Evolutionary conservation across 2,888 invertebrate species (phyloP), one percentile per base, ranked within the genome.

Genomic region (Drosophila ezoana): DNA sequence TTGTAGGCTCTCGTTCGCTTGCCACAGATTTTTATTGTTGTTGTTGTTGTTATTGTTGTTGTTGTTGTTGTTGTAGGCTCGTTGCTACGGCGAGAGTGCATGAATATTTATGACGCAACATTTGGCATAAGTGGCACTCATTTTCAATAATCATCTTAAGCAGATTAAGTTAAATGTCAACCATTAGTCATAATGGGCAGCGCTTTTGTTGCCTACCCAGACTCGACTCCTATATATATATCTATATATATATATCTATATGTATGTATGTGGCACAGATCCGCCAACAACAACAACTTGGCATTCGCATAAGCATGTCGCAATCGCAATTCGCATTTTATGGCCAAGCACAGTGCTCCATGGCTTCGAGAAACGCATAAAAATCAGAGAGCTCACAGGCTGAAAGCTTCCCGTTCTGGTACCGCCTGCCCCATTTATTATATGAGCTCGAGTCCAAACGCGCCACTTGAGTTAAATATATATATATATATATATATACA

Each of bases 61-160:
- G 33, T 37, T 40, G 28, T 8, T 23, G 23, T 23, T 23, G 23
- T 23, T 23, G 23, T 23, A 1, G 23, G 23, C 23, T 6, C 23
- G 23, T 23, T 28, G 28, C 28, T 28, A 28, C 28, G 28, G 28
- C 28, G 62, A 48, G 79, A 80, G 83, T 87, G 89, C 85, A 86
- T 85, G 85, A 85, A 85, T 85, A 85, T 85, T 85, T 85, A 85
- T 88, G 85, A 88, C 89, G 84, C 83, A 88, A 88, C 89, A 88
- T 88, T 85, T 83, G 89, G 81, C 78, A 79, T 88, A 85, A 85
- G 85, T 85, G 85, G 84, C 81, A 81, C 85, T 88, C 85, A 85
- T 85, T 85, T 85, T 85, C 85, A 85, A 85, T 85, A 85, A 85
- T 85, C 85, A 85, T 85, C 85, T 85, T 85, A 85, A 88, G 85